A percentile compares a stretch with the other conserved stretches of the same genome.
These are phyloP conservation scores for Apus apus DNA, from an alignment of 2,113 vertebrate species.

Conservation along the genomic window DNA sequence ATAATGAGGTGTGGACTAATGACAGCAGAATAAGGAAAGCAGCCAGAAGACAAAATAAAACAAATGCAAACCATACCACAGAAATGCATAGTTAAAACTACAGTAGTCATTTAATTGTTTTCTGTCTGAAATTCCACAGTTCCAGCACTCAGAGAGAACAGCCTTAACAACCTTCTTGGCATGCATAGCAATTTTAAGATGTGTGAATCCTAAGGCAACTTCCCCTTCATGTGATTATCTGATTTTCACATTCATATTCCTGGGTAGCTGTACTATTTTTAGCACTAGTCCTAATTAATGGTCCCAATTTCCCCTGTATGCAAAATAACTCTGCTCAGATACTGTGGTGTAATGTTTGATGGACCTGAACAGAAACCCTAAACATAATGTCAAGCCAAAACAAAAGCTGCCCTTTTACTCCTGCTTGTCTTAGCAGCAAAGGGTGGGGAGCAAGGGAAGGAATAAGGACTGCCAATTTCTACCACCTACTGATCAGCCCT, in stretches of 20 bases:
- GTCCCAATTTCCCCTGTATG: background rate
- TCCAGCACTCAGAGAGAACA: background rate
- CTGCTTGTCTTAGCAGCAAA: background rate
- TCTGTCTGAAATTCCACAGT: background rate
- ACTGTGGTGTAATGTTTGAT: background rate
- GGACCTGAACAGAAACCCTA: background rate
- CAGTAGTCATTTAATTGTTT: background rate
- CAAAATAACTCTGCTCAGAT: background rate
- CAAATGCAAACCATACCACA: background rate
- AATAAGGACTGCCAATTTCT: background rate
- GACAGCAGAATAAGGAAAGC: background rate
- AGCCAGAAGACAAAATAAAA: background rate
- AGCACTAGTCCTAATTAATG: background rate
- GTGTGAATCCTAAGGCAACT: background rate
- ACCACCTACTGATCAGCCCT: background rate
- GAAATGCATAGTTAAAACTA: background rate
- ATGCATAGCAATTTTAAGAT: background rate
- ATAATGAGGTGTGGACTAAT: conserved; percentile 30
- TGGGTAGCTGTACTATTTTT: background rate
- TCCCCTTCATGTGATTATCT: background rate
- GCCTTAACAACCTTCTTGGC: background rate
- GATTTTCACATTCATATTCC: background rate
- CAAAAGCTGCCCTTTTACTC: background rate
- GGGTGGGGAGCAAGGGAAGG: background rate
- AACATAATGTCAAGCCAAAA: background rate